phyloP scores from a whole-genome alignment of 2,888 invertebrate species.

The Apotomis capreana region DNA sequence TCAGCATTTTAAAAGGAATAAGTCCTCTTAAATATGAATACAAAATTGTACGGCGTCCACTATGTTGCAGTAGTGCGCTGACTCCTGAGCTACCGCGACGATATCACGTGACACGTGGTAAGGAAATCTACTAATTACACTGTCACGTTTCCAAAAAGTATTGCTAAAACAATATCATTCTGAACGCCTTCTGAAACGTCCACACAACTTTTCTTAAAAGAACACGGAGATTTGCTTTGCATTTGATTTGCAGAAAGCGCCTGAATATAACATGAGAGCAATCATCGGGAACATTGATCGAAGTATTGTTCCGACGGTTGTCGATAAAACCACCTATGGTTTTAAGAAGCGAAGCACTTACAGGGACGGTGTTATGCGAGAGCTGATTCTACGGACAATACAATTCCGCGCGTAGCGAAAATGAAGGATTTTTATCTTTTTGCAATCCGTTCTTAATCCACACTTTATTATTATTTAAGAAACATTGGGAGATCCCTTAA shows the following conservation, averaged over 20 bases:
- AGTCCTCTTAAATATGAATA: no score
- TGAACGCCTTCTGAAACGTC: neutral
- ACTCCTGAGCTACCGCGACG: no score
- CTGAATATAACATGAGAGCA: constrained; percentile 58
- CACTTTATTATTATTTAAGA: no score
- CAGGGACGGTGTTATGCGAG: constrained; percentile 55
- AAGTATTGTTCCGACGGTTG: constrained; percentile 56
- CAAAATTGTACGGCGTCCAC: no score
- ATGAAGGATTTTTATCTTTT: no score
- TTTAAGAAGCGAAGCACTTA: constrained; percentile 80
- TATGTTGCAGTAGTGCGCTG: no score
- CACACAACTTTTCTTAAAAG: constrained; percentile 8
- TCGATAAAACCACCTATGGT: constrained; percentile 80
- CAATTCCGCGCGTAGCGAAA: neutral
- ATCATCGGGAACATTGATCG: constrained; percentile 59
- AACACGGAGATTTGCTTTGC: constrained; percentile 24
- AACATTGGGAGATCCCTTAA: no score
- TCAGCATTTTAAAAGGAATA: no score
- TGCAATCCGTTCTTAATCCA: no score
- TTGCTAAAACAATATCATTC: neutral
- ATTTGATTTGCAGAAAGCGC: constrained; percentile 42
- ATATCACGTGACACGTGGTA: no score
- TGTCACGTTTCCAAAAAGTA: neutral
- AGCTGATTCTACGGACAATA: constrained; percentile 22
- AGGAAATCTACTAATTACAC: no score